Percentiles rank a stretch among this genome's conserved stretches.
Evolutionary conservation across 2,797 vertebrate species (phyloP).

Genomic region (Margarornis squamiger): DNA sequence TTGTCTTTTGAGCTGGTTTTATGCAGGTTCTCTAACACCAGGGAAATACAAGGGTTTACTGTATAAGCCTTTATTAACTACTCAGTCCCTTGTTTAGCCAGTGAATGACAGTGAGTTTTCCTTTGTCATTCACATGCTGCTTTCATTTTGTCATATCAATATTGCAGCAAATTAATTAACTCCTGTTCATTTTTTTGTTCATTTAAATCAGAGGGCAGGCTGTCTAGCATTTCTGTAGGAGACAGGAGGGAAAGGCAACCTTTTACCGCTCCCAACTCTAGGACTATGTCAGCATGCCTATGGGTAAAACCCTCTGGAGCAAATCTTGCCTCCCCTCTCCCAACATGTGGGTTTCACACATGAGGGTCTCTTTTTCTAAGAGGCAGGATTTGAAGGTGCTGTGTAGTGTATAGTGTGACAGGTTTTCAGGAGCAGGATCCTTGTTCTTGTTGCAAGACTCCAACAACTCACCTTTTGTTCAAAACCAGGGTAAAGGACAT

Average conservation of each 20-base stretch:
- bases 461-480: background rate
- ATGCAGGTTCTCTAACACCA: background rate
- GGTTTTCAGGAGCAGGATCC: background rate
- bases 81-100: conserved; percentile 31
- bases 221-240: background rate
- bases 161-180: conserved; percentile 57
- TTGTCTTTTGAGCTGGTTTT: conserved; percentile 16
- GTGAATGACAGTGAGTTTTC: conserved; percentile 46
- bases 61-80: conserved; percentile 40
- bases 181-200: conserved; percentile 24
- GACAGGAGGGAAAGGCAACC: background rate
- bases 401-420: background rate
- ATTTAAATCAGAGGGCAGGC: background rate
- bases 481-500: background rate
- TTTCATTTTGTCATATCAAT: conserved; percentile 56
- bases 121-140: background rate
- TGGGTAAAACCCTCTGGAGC: background rate
- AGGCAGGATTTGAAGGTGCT: background rate
- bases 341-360: background rate
- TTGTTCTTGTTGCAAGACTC: background rate
- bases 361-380: background rate
- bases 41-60: conserved; percentile 16
- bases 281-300: background rate
- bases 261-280: background rate
- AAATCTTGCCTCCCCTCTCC: background rate